Percentiles rank a stretch among this genome's conserved stretches.
Evolutionary conservation across 2,113 vertebrate species (phyloP).

Genomic region (Tyrannus savana): DNA sequence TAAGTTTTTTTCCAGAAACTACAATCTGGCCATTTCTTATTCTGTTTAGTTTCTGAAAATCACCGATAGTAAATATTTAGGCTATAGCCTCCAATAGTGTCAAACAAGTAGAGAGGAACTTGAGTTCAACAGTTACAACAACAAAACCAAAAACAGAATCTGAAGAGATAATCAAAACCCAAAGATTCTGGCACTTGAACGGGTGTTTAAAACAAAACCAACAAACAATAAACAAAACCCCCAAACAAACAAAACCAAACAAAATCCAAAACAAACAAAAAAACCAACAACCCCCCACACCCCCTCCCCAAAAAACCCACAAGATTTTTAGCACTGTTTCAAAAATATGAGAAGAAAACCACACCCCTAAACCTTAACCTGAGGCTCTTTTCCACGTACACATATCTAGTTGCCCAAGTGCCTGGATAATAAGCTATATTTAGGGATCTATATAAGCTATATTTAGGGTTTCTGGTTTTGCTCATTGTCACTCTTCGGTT

Average conservation of each 20-base stretch:
- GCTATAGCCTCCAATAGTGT: no score
- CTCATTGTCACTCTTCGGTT: background rate
- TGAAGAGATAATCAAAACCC: background rate
- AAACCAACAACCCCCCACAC: background rate
- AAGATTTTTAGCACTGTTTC: background rate
- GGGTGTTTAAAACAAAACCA: background rate
- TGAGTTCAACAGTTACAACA: background rate
- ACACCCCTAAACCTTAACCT: background rate
- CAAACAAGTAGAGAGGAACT: background rate
- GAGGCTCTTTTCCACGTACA: background rate
- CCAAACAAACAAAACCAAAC: background rate
- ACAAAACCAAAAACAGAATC: background rate
- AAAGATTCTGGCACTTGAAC: background rate
- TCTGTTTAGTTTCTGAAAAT: background rate
- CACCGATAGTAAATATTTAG: fast-evolving
- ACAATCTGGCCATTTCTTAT: background rate
- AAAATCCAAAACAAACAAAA: background rate
- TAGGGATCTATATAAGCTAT: background rate
- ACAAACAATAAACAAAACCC: background rate
- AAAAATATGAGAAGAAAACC: background rate
- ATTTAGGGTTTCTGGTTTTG: background rate
- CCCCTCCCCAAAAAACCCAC: background rate
- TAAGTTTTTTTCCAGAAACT: background rate
- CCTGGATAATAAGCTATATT: constrained; percentile 35
- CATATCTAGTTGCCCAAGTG: background rate